These are phyloP conservation scores for Creontiades dilutus DNA, from an alignment of 2,888 invertebrate genomes.

Conservation along the genomic window DNA sequence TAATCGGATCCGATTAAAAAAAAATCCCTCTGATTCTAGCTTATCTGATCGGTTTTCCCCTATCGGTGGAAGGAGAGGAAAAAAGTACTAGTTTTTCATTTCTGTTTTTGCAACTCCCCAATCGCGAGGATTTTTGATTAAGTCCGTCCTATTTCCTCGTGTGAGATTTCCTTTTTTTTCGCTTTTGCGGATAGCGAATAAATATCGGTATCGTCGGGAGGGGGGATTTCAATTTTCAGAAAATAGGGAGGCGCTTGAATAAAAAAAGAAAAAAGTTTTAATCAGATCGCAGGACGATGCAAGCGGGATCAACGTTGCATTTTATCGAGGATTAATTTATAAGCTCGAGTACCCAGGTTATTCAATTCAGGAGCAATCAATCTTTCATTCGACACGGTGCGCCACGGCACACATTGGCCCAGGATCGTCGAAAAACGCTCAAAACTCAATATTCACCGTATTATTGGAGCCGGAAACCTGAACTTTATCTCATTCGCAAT, in stretches of 20 bases:
- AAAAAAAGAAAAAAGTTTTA: neutral
- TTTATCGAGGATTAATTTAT: too few species aligned
- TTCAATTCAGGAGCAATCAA: too few species aligned
- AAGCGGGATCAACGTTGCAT: neutral
- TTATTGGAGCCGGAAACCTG: too few species aligned
- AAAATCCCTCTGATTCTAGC: conserved; percentile 55
- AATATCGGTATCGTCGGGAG: neutral
- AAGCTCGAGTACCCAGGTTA: too few species aligned
- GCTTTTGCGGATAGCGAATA: neutral
- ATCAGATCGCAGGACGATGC: neutral
- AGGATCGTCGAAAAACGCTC: too few species aligned
- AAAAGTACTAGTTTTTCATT: too few species aligned
- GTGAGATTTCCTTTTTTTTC: neutral
- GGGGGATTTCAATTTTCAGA: neutral
- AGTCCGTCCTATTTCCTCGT: neutral
- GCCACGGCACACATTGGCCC: too few species aligned
- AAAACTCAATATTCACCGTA: too few species aligned
- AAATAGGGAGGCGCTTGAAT: neutral
- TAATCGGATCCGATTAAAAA: conserved; percentile 66
- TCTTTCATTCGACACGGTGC: too few species aligned
- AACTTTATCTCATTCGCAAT: too few species aligned
- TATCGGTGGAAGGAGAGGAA: neutral
- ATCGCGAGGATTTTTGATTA: neutral
- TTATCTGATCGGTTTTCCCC: conserved; percentile 43
- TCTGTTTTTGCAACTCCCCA: neutral